Evolutionary conservation across 2,113 vertebrate species (phyloP), one percentile per base, ranked within the genome.

Genomic region (Pangasianodon gigas): DNA sequence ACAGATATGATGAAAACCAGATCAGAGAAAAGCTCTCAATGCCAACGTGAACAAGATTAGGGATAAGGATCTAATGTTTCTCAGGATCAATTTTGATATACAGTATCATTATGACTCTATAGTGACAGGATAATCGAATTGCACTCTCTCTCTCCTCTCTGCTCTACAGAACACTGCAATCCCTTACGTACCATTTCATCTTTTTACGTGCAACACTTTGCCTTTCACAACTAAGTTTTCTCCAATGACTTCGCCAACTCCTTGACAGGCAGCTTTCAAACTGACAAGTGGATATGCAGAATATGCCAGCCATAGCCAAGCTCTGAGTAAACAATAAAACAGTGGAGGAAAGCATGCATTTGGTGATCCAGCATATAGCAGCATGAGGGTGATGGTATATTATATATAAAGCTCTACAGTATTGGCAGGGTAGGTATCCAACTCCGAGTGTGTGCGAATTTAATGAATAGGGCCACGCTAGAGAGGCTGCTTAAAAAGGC

Each of bases 401-500:
- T 83, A 83, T 21, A 83, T 41, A 83, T 19, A 74, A 48, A 75
- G 65, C 11, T 65, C 52, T 41, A 48, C 86, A 54, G 56, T n/a
- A 29, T 16, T 84, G 80, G 62, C 51, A 58, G 37, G 11, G 51
- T 26, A 83, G 7, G 54, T 60, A 84, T 37, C 56, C 56, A 44
- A 7, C 21, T 84, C 54, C 1, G 18, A 84, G 52, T 29, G n/a
- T 24, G 65, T 67, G 71, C 37, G 69, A 89, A 41, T 79, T 41
- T 88, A 91, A 92, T 90, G 92, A 87, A 92, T 91, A 91, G 91
- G 84, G 84, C 67, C 85, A 90, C 6, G 62, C 90, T 84, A 90
- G 91, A 91, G 90, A 92, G n/a, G 92, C 56, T 89, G 92, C 88
- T 92, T 92, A 92, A 95, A 93, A 92, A 89, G 89, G 88, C 83